phyloP scores from a whole-genome alignment of 2,888 invertebrate species.

The Limnephilus rhombicus region DNA sequence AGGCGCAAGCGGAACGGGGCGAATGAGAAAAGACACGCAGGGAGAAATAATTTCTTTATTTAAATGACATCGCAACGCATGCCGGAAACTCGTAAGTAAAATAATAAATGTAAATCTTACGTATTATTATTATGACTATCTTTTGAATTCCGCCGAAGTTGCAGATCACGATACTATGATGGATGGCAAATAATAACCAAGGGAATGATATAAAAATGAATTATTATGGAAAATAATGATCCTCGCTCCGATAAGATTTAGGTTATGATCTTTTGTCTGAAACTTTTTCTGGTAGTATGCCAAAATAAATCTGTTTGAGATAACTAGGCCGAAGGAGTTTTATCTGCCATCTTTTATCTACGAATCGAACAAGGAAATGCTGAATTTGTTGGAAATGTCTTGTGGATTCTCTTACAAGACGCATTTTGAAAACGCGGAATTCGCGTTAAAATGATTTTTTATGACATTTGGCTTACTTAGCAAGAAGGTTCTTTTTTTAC shows the following conservation, averaged over 20 bases:
- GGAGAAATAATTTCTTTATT: too few species aligned
- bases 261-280: background rate
- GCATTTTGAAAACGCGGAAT: background rate
- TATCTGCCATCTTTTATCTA: background rate
- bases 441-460: too few species aligned
- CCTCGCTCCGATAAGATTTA: background rate
- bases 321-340: background rate
- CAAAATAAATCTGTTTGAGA: slow-evolving; percentile 1
- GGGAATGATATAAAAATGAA: background rate
- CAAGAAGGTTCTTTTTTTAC: too few species aligned
- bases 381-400: background rate
- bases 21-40: too few species aligned
- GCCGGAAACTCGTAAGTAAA: background rate
- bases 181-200: background rate
- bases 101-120: background rate
- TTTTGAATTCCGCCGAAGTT: background rate
- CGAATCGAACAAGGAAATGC: background rate
- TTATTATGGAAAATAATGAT: background rate
- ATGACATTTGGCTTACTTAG: too few species aligned
- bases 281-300: background rate
- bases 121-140: background rate
- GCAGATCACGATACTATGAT: background rate
- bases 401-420: background rate
- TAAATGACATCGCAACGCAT: too few species aligned
- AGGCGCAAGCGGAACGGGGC: too few species aligned